phyloP scores from a whole-genome alignment of 2,797 vertebrate species.

The Simalia tracyae region DNA sequence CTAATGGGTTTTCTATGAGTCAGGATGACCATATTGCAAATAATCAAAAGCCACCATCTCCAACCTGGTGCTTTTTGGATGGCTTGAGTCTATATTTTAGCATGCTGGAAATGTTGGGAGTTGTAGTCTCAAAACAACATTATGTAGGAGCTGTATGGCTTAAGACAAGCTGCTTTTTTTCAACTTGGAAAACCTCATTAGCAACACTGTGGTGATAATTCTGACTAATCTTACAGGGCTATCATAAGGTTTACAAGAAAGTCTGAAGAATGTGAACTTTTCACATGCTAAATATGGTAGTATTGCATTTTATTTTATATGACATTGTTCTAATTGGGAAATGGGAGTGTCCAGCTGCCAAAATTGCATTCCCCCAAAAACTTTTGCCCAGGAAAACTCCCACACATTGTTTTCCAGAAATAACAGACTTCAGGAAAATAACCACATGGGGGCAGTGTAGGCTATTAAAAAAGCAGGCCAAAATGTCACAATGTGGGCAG shows the following conservation, averaged over 20 bases:
- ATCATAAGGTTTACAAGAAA: not conserved
- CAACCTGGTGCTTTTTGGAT: not conserved
- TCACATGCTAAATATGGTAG: not conserved
- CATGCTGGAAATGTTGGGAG: not conserved
- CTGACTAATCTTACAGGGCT: not conserved
- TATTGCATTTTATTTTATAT: not conserved
- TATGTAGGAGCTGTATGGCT: not conserved
- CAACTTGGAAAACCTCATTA: not conserved
- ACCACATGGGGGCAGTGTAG: conserved; percentile 29
- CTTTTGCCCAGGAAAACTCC: not conserved
- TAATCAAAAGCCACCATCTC: not conserved
- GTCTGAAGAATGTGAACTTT: not conserved
- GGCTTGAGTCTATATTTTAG: not conserved
- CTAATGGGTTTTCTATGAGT: not conserved
- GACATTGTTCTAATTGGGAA: not conserved
- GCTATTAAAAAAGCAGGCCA: not conserved
- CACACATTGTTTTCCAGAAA: not conserved
- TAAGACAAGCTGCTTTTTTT: not conserved
- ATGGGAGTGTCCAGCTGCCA: not conserved
- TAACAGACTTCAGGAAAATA: not conserved
- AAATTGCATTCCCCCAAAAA: not conserved
- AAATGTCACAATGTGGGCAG: not conserved
- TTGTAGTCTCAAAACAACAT: not conserved
- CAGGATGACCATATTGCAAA: not conserved
- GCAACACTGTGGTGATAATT: not conserved